Evolutionary conservation across 2,888 invertebrate genomes (phyloP), one percentile per base, ranked within the genome.

Genomic region (Dorcus parallelipipedus): DNA sequence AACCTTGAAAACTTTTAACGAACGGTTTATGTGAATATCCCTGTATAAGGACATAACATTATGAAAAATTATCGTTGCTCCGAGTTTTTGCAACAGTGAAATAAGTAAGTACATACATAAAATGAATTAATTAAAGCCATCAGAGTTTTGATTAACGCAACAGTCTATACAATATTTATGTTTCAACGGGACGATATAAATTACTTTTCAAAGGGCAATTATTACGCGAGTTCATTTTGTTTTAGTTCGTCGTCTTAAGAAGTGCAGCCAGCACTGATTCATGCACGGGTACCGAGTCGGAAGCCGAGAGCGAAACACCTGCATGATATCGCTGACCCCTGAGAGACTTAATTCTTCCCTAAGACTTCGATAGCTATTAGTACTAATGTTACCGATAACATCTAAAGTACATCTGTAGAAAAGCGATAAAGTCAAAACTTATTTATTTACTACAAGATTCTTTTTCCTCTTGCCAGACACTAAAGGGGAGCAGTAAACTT

Each of bases 291-390:
- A 56, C 40, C 23, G 39, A 49, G 47, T 38, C 43, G 47, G 49
- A 52, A 55, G 64, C 62, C 64, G 50, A 49, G 45, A 64, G 64
- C 64, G 47, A 60, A 64, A 64, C 64, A 64, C 62, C 62, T 64
- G 64, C 64, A 58, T 43, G 43, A 56, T 54, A 52, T 55, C 56
- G 59, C 54, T 57, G 52, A 48, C 55, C 23, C 40, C 45, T 38
- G 51, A 40, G 48, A 42, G 48, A 40, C 51, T 45, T 9, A 42
- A 26, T 42, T 56, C 23, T 47, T 45, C 23, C 20, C 17, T 45
- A 50, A 20, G 56, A 39, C 51, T 51, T 51, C 56, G n/a, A 56
- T 51, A 42, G 49, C 56, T 50, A 56, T 56, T 56, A 50, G 56
- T 56, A 42, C 50, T 56, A 51, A 45, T 45, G 51, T 56, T 50